phyloP scores from a whole-genome alignment of 2,113 vertebrate genomes.

The Nanorana parkeri region DNA sequence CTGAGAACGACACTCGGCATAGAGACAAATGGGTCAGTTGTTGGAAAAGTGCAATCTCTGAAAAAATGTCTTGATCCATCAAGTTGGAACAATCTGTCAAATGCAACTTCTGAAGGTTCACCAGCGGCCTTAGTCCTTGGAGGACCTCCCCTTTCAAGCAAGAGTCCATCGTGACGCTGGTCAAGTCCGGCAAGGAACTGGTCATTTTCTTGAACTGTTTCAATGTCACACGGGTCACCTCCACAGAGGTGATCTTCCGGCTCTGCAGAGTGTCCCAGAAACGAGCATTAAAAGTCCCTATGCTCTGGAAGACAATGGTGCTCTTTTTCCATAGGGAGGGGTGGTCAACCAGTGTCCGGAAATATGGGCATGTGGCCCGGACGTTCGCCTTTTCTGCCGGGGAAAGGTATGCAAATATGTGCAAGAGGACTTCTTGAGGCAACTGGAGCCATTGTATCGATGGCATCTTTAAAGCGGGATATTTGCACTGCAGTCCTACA shows the following conservation, averaged over 20 bases:
- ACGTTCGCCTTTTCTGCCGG: conserved; percentile 58
- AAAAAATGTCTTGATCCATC: conserved; percentile 18
- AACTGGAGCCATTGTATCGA: conserved; percentile 50
- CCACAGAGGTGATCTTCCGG: conserved; percentile 59
- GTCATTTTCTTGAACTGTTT: conserved; percentile 59
- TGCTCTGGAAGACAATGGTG: conserved; percentile 54
- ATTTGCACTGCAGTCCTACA: neutral
- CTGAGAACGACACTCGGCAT: conserved; percentile 51
- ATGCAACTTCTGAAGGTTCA: conserved; percentile 55
- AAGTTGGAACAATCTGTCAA: conserved; percentile 48
- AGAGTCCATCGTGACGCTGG: conserved; percentile 56
- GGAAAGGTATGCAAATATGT: conserved; percentile 60
- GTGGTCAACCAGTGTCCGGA: conserved; percentile 60
- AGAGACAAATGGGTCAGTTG: conserved; percentile 60
- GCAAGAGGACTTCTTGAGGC: conserved; percentile 61
- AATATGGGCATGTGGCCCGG: conserved; percentile 58
- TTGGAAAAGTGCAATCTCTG: conserved; percentile 39
- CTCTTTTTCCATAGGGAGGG: conserved; percentile 60
- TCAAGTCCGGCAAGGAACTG: conserved; percentile 55
- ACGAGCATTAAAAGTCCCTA: conserved; percentile 18
- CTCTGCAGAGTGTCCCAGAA: conserved; percentile 59
- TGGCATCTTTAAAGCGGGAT: neutral
- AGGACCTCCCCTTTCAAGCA: conserved; percentile 52
- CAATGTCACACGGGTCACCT: conserved; percentile 52
- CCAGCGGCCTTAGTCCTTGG: conserved; percentile 45